Percentiles rank a stretch among this genome's conserved stretches.
phyloP scores from a whole-genome alignment of 1,140 invertebrate genomes.

The Drosophila sp. region DNA sequence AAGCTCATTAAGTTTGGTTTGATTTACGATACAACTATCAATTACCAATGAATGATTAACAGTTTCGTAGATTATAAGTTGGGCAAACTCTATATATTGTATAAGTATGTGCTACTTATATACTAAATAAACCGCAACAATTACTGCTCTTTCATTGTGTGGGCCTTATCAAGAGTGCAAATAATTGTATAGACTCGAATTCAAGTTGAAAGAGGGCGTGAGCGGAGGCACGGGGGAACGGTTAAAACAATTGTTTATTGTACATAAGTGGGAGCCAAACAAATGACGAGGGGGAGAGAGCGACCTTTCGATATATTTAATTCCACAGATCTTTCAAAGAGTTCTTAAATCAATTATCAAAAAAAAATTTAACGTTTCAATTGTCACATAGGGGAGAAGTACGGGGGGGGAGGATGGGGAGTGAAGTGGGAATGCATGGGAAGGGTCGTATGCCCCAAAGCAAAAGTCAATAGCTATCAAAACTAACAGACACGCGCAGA shows the following conservation, averaged over 20 bases:
- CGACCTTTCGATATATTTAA: not conserved
- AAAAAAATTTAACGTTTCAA: conserved; percentile 70
- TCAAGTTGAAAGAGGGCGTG: not conserved
- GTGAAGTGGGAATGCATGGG: too few relatives aligned
- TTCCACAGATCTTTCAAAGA: too few relatives aligned
- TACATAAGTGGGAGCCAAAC: not conserved
- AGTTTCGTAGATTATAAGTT: too few relatives aligned
- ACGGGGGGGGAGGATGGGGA: too few relatives aligned
- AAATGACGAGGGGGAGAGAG: not conserved
- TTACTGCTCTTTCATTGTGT: conserved; percentile 1
- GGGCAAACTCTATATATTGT: not conserved
- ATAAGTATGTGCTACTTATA: not conserved
- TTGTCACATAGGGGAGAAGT: not conserved
- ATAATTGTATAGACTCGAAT: conserved; percentile 1
- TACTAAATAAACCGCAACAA: not conserved
- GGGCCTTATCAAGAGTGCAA: conserved; percentile 1
- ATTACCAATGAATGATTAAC: too few relatives aligned
- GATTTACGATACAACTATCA: too few relatives aligned
- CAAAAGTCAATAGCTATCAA: conserved; percentile 70
- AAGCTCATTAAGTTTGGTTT: too few relatives aligned
- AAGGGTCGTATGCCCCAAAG: conserved; percentile 11
- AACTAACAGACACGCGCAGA: conserved; percentile 69
- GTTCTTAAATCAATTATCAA: conserved; percentile 55
- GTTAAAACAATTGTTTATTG: not conserved
- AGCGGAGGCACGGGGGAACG: not conserved